phyloP scores from a whole-genome alignment of 1,140 invertebrate genomes.

The Panulirus ornatus region DNA sequence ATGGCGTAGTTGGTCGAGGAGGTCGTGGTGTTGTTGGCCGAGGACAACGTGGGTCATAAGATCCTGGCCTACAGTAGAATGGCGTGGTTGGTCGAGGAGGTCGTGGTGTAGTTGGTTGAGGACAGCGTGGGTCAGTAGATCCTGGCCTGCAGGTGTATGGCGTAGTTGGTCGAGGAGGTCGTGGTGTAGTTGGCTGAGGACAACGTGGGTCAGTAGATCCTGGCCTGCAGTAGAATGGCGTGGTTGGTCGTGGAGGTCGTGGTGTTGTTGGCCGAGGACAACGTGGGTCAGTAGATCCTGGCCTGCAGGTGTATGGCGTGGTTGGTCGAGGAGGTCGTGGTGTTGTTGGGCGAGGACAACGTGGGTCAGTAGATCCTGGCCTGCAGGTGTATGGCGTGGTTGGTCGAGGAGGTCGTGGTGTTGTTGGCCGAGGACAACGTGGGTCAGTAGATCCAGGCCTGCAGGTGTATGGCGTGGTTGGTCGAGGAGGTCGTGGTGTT shows the following conservation, averaged over 20 bases:
- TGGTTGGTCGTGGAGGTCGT: neutral
- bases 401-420: neutral
- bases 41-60: constrained; percentile 58
- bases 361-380: neutral
- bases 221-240: constrained; percentile 53
- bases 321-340: neutral
- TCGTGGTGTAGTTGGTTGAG: constrained; percentile 74
- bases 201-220: constrained; percentile 78
- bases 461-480: constrained; percentile 67
- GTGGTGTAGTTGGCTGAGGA: constrained; percentile 73
- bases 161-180: neutral
- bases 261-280: neutral
- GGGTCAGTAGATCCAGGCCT: constrained; percentile 76
- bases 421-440: neutral
- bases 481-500: constrained; percentile 76
- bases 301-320: neutral
- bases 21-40: constrained; percentile 24
- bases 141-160: constrained; percentile 55
- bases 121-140: constrained; percentile 60
- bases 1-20: constrained; percentile 52
- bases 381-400: neutral
- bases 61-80: constrained; percentile 38
- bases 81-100: constrained; percentile 40
- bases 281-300: neutral
- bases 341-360: neutral